These are phyloP conservation scores for Tortricodes alternella DNA, from an alignment of 2,888 invertebrate genomes.

Conservation along the genomic window DNA sequence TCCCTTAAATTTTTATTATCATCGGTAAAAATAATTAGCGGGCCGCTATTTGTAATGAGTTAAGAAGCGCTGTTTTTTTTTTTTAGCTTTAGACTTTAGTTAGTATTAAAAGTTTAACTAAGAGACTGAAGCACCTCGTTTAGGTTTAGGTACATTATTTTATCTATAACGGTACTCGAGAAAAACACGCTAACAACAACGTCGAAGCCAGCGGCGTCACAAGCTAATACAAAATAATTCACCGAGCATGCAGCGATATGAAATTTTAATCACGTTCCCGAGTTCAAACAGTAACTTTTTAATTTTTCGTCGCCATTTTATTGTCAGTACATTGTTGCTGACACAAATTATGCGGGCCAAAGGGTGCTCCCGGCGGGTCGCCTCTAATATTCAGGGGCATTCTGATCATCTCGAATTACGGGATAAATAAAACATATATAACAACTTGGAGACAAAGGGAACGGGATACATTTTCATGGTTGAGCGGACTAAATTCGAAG, in stretches of 20 bases:
- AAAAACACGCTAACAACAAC: too few relatives aligned
- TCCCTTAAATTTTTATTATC: too few relatives aligned
- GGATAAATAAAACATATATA: not conserved
- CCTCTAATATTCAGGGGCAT: not conserved
- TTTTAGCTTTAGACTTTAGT: too few relatives aligned
- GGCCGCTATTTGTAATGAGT: too few relatives aligned
- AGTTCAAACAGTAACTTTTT: slow-evolving; percentile 11
- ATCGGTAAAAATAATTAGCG: too few relatives aligned
- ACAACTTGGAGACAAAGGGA: not conserved
- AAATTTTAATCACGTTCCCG: slow-evolving; percentile 15
- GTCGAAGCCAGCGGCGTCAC: not conserved
- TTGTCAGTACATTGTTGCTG: slow-evolving; percentile 8
- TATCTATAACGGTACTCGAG: too few relatives aligned
- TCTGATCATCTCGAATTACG: slow-evolving; percentile 7
- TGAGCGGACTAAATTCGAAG: too few relatives aligned
- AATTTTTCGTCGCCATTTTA: slow-evolving; percentile 6
- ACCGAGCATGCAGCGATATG: slow-evolving; percentile 4
- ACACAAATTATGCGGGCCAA: slow-evolving; percentile 1
- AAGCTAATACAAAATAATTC: slow-evolving; percentile 9
- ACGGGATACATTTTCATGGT: too few relatives aligned
- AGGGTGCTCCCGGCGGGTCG: not conserved
- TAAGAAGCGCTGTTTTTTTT: too few relatives aligned
- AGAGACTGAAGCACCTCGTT: too few relatives aligned
- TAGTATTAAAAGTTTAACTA: too few relatives aligned
- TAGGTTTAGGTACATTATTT: too few relatives aligned